Percentiles rank a stretch among this genome's conserved stretches.
Conservation (phyloP, 2,113 vertebrate species). For the Verasper variegatus region DNA sequence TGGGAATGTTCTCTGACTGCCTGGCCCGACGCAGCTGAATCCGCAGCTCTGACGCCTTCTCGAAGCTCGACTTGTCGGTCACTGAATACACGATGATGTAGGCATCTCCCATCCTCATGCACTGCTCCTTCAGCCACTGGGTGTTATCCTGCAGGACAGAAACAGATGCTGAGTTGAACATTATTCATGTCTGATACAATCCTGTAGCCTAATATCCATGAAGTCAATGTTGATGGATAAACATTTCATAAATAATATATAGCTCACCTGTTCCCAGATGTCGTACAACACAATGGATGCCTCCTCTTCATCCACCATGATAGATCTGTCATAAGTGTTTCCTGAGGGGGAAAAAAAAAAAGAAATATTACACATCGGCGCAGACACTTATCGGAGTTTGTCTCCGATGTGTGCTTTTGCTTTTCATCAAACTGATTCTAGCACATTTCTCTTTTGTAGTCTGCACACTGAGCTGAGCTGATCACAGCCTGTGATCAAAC, state of each 20-base stretch:
- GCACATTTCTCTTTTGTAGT: constrained; percentile 11
- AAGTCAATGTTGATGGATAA: constrained; percentile 21
- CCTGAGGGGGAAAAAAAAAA: constrained; percentile 76
- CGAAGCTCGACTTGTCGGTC: constrained; percentile 97
- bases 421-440: constrained; percentile 14
- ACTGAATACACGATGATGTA: constrained; percentile 99
- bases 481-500: constrained; percentile 17
- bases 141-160: constrained; percentile 87
- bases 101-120: constrained; percentile 98
- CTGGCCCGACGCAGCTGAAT: constrained; percentile 95
- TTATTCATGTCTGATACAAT: not conserved
- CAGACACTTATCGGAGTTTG: constrained; percentile 3
- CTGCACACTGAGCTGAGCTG: not conserved
- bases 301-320: constrained; percentile 95
- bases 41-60: constrained; percentile 96
- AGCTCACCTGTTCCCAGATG: constrained; percentile 95
- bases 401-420: constrained; percentile 3
- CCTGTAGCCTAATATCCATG: not conserved
- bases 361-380: constrained; percentile 41
- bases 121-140: constrained; percentile 94
- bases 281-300: constrained; percentile 94
- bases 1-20: constrained; percentile 96
- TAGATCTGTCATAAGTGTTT: constrained; percentile 93
- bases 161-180: constrained; percentile 16
- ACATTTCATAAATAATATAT: constrained; percentile 11